Percentiles rank a stretch among this genome's conserved stretches.
phyloP scores from a whole-genome alignment of 1,140 invertebrate species.

The Drosophila sulfurigaster region DNA sequence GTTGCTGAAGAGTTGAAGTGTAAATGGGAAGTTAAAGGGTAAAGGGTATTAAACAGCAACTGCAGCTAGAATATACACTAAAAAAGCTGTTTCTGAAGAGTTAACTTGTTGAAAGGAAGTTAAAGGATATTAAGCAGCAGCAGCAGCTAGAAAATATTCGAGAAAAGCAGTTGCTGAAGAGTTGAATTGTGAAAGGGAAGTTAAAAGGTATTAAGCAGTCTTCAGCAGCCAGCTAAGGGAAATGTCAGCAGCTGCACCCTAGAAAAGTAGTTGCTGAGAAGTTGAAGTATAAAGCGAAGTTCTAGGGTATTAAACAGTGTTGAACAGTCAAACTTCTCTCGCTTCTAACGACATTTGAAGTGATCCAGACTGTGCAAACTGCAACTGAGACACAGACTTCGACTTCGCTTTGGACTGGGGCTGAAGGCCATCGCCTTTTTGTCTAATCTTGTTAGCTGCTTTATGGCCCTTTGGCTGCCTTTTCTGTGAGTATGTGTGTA shows the following conservation, averaged over 20 bases:
- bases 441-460: slow-evolving; percentile 70
- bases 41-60: too few species aligned
- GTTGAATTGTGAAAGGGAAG: too few species aligned
- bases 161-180: too few species aligned
- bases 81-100: too few species aligned
- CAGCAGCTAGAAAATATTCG: too few species aligned
- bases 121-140: too few species aligned
- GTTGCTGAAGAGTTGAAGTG: background rate
- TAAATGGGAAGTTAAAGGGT: too few species aligned
- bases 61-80: too few species aligned
- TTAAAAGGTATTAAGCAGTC: too few species aligned
- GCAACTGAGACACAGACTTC: background rate
- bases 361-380: slow-evolving; percentile 32
- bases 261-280: background rate
- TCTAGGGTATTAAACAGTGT: background rate
- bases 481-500: background rate
- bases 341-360: slow-evolving; percentile 78
- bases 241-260: slow-evolving; percentile 37
- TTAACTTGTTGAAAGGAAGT: too few species aligned
- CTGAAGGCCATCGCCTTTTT: slow-evolving; percentile 57
- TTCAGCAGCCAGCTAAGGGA: slow-evolving; percentile 13
- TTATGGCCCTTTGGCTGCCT: slow-evolving; percentile 59
- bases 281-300: background rate
- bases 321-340: background rate
- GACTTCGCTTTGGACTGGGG: slow-evolving; percentile 1